Percentiles rank a stretch among this genome's conserved stretches.
These are phyloP conservation scores for Noctua pronuba DNA, from an alignment of 2,888 invertebrate genomes.

Conservation along the genomic window DNA sequence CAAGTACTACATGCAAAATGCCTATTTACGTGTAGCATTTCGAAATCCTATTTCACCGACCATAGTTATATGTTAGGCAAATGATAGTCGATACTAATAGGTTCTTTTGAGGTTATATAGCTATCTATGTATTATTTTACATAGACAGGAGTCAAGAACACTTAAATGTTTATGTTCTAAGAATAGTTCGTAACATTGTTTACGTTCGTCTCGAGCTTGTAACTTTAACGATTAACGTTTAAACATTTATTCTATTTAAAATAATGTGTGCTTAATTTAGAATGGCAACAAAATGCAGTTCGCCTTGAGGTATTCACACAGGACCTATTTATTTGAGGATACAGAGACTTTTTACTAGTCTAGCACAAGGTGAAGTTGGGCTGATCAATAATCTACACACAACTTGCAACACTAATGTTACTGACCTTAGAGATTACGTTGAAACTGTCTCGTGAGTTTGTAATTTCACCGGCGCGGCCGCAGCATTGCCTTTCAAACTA, in stretches of 20 bases:
- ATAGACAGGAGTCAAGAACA: background rate
- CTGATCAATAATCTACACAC: slow-evolving; percentile 41
- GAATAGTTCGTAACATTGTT: background rate
- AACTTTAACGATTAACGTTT: slow-evolving; percentile 14
- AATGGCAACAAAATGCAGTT: slow-evolving; percentile 23
- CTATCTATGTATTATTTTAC: background rate
- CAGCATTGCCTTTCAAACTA: background rate
- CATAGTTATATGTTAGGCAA: background rate
- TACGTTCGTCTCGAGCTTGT: background rate
- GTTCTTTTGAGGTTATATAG: background rate
- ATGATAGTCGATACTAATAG: background rate
- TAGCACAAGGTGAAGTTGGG: slow-evolving; percentile 36
- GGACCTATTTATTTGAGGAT: slow-evolving; percentile 45
- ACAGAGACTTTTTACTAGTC: slow-evolving; percentile 14
- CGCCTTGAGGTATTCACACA: slow-evolving; percentile 26
- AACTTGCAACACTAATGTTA: slow-evolving; percentile 24
- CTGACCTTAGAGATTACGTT: slow-evolving; percentile 20
- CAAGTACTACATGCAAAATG: background rate
- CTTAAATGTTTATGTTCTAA: background rate
- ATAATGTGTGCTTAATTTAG: slow-evolving; percentile 37
- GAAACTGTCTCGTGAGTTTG: background rate
- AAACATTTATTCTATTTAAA: slow-evolving; percentile 1
- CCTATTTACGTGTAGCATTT: slow-evolving; percentile 3
- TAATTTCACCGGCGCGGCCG: slow-evolving; percentile 5
- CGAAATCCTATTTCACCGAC: background rate